Conservation (phyloP, 2,888 invertebrate species). For the Parnassius apollo region DNA sequence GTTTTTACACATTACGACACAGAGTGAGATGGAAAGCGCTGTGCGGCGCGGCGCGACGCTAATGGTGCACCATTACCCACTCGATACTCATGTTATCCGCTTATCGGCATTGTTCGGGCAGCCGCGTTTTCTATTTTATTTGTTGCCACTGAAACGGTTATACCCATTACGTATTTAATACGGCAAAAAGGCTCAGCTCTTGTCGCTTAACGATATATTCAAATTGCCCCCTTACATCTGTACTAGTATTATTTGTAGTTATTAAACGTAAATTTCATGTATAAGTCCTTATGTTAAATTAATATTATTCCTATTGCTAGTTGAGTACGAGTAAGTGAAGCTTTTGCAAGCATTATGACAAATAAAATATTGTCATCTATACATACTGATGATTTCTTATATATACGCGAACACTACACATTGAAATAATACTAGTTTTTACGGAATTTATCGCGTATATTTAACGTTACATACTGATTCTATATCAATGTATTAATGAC, state of each 20-base stretch:
- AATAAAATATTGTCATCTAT: no score
- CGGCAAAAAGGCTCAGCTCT: conserved; percentile 9
- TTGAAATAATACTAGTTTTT: no score
- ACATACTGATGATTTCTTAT: no score
- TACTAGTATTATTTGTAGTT: background rate
- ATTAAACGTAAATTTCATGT: background rate
- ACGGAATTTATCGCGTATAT: no score
- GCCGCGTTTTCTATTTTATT: conserved; percentile 17
- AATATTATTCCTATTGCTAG: background rate
- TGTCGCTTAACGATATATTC: conserved; percentile 6
- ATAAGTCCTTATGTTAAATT: background rate
- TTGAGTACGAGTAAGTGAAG: background rate
- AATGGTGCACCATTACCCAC: conserved; percentile 39
- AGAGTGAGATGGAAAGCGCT: background rate
- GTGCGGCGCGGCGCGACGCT: conserved; percentile 14
- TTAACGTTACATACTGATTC: background rate
- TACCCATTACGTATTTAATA: conserved; percentile 23
- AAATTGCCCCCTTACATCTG: background rate
- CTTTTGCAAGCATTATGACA: no score
- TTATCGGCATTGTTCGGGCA: conserved; percentile 34
- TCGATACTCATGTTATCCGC: conserved; percentile 35
- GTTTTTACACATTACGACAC: background rate
- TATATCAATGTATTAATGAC: background rate
- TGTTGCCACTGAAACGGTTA: conserved; percentile 23
- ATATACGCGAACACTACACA: no score